Evolutionary conservation across 2,888 invertebrate genomes (phyloP).

Genomic region (Dasypogon diadema): DNA sequence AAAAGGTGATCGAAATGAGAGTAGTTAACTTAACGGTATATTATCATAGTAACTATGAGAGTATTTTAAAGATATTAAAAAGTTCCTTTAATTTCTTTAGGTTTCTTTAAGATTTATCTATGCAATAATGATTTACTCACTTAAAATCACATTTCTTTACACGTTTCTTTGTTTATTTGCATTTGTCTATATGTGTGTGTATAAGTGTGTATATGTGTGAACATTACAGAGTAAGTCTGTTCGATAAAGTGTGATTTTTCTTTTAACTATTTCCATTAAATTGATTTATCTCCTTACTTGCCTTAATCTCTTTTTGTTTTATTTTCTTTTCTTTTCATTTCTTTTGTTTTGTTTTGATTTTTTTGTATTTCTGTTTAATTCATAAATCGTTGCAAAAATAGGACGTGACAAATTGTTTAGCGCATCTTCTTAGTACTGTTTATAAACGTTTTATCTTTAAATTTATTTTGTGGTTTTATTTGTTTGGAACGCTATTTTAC

Average conservation of each 20-base stretch:
- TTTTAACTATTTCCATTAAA: slow-evolving; percentile 25
- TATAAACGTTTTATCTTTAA: slow-evolving; percentile 40
- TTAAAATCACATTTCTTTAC: slow-evolving; percentile 51
- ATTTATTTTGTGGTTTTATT: slow-evolving; percentile 47
- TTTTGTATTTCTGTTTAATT: slow-evolving; percentile 56
- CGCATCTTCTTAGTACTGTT: slow-evolving; percentile 46
- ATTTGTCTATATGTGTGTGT: slow-evolving; percentile 40
- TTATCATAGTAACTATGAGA: slow-evolving; percentile 47
- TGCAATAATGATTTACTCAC: slow-evolving; percentile 48
- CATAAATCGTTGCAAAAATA: slow-evolving; percentile 68
- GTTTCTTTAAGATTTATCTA: slow-evolving; percentile 48
- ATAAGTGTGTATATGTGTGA: slow-evolving; percentile 56
- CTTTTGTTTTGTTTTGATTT: slow-evolving; percentile 48
- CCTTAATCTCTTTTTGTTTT: slow-evolving; percentile 47
- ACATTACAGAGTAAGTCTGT: slow-evolving; percentile 19
- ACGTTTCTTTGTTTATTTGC: slow-evolving; percentile 42
- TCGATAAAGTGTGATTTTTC: slow-evolving; percentile 26
- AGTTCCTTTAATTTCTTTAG: slow-evolving; percentile 46
- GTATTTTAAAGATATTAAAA: slow-evolving; percentile 50
- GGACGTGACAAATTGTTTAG: slow-evolving; percentile 64
- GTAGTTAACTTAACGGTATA: slow-evolving; percentile 38
- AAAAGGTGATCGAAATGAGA: slow-evolving; percentile 28
- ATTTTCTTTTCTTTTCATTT: slow-evolving; percentile 8
- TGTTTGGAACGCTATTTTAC: slow-evolving; percentile 50
- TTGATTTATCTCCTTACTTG: slow-evolving; percentile 48